Evolutionary conservation across 92 coral and sea anemone species (phyloP), one percentile per base, ranked within the genome.

Genomic region (Pocillopora meandrina): DNA sequence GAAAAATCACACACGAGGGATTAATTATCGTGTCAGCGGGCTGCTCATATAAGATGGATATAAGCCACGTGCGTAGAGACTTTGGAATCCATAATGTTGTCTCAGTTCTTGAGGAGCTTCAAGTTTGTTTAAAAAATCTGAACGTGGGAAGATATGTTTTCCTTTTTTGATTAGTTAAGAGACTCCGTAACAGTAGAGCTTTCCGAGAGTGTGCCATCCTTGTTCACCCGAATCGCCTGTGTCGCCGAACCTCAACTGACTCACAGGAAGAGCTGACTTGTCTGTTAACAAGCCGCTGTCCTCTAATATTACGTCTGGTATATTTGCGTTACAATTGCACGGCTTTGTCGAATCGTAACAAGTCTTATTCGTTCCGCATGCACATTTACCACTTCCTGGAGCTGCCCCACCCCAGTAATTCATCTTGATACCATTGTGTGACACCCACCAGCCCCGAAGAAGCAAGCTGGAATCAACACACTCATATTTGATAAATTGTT

Each of bases 201-300:
- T 85, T 49, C 88, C 88, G 35, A 85, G 88, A 56, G 88, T 85
- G 60, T 85, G 88, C 68, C 36, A 85, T 21, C 83, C 88, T 23
- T 47, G 65, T 60, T 74, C 75, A 5, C 26, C 15, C 23, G 79
- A 1, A 9, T 2, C 64, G 16, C 67, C 81, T 19, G 83, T 61
- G 49, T 85, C 88, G 56, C 88, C 88, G 70, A 85, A 85, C 16
- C 88, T 52, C 11, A 85, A 65, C 31, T 77, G 63, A 59, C 76
- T 76, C 10, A 85, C 88, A 5, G 88, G 82, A 18, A 85, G 65
- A 49, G 77, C 56, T 6, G 72, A 33, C 63, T 66, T 85, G 17
- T 85, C 88, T 13, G 64, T 76, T 11, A 85, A 76, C 17, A 11
- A 77, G 15, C 83, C 77, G 52, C 83, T 76, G 63, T 85, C 88